A percentile compares a stretch with the other conserved stretches of the same genome.
Conservation (phyloP, 2,888 invertebrate species). For the Helleia helle region DNA sequence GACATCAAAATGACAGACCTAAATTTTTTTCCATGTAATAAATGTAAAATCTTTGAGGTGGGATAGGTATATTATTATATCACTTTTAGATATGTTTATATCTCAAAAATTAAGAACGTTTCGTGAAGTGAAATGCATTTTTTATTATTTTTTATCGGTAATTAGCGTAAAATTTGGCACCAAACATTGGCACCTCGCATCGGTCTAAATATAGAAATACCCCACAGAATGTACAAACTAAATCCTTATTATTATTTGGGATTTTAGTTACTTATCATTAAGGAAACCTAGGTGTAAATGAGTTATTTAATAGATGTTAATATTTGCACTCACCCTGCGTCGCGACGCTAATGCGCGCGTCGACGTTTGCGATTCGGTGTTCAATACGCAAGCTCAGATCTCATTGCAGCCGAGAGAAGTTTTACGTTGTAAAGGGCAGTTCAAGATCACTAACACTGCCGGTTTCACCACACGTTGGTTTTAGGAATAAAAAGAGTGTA, state of each 20-base stretch:
- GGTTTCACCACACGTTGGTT: conserved; percentile 40
- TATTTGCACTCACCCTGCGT: conserved; percentile 32
- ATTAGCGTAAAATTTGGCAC: not conserved
- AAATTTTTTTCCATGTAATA: too few relatives aligned
- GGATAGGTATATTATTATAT: too few relatives aligned
- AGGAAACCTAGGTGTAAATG: not conserved
- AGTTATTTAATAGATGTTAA: not conserved
- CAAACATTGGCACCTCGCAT: not conserved
- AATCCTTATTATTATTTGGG: not conserved
- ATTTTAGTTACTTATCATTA: too few relatives aligned
- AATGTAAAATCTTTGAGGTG: too few relatives aligned
- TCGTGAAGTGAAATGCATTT: too few relatives aligned
- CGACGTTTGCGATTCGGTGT: conserved; percentile 41
- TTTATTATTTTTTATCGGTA: too few relatives aligned
- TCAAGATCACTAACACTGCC: conserved; percentile 67
- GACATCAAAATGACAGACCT: too few relatives aligned
- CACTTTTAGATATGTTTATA: too few relatives aligned
- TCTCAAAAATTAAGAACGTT: too few relatives aligned
- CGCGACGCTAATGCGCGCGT: conserved; percentile 49
- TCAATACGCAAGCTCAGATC: conserved; percentile 56
- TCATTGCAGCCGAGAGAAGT: conserved; percentile 48
- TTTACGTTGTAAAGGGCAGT: conserved; percentile 68
- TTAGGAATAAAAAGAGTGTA: conserved; percentile 39
- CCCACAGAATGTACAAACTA: not conserved
- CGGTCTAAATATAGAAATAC: not conserved